phyloP scores from a whole-genome alignment of 2,888 invertebrate species.

The Magallana nippona region DNA sequence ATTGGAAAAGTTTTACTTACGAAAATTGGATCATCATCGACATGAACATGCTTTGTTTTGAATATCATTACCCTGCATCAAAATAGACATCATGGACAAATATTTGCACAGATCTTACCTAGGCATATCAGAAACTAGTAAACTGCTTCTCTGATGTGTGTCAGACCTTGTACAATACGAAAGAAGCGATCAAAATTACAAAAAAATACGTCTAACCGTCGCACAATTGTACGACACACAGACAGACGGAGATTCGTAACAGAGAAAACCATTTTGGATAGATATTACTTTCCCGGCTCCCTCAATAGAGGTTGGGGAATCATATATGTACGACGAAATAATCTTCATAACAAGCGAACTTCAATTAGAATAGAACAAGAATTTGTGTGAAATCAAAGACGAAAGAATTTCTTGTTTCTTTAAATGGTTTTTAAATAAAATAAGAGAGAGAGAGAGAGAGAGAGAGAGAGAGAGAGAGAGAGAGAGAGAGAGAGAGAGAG shows the following conservation, averaged over 20 bases:
- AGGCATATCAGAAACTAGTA: neutral
- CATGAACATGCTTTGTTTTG: neutral
- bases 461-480: no score
- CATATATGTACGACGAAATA: no score
- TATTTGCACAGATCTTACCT: neutral
- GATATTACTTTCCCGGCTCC: neutral
- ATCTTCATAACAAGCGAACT: no score
- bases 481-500: no score
- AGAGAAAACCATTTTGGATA: neutral
- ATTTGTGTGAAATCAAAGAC: no score
- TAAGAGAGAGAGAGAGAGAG: no score
- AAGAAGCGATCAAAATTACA: neutral
- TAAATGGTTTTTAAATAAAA: no score
- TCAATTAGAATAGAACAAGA: no score
- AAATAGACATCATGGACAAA: neutral
- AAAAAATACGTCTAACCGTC: neutral
- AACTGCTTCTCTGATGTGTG: neutral
- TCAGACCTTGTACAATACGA: neutral
- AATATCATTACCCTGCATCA: neutral
- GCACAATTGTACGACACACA: constrained; percentile 23
- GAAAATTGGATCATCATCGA: neutral
- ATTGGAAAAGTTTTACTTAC: neutral
- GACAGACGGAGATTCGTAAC: neutral
- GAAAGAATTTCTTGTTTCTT: no score
- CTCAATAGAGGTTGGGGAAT: no score